Conservation (phyloP, 2,113 vertebrate genomes). For the Osmerus mordax region DNA sequence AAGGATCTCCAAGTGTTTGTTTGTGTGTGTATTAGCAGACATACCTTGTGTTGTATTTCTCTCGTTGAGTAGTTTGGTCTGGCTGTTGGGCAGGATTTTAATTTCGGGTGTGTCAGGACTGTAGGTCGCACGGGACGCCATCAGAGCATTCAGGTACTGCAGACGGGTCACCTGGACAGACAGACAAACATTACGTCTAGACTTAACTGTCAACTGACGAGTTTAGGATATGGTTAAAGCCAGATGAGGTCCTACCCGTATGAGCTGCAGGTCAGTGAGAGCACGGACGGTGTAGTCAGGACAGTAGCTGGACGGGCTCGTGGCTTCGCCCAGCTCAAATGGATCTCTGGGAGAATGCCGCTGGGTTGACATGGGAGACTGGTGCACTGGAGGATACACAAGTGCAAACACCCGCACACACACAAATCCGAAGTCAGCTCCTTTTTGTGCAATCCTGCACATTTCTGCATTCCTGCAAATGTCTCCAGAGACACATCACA, state of each 20-base stretch:
- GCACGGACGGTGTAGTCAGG: slow-evolving; percentile 92
- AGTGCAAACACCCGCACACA: slow-evolving; percentile 5
- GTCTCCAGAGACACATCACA: background rate
- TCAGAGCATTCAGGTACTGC: slow-evolving; percentile 87
- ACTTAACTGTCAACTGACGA: background rate
- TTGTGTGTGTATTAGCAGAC: background rate
- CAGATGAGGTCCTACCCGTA: slow-evolving; percentile 71
- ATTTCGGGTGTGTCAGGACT: slow-evolving; percentile 77
- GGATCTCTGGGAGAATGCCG: slow-evolving; percentile 69
- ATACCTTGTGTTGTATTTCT: slow-evolving; percentile 70
- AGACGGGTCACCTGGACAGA: slow-evolving; percentile 78
- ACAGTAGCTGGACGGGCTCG: slow-evolving; percentile 77
- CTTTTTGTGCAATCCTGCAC: background rate
- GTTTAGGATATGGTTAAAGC: background rate
- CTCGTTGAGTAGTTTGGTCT: slow-evolving; percentile 81
- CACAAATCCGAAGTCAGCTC: slow-evolving; percentile 4
- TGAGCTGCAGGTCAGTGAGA: slow-evolving; percentile 86
- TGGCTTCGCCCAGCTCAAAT: slow-evolving; percentile 70
- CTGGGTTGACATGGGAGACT: slow-evolving; percentile 81
- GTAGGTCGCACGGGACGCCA: slow-evolving; percentile 77
- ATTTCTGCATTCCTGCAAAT: background rate
- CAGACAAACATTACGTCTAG: slow-evolving; percentile 4
- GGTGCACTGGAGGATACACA: slow-evolving; percentile 70
- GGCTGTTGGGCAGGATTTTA: slow-evolving; percentile 82
- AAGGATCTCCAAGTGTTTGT: background rate